These are phyloP conservation scores for Pedionomus torquatus DNA, from an alignment of 2,113 vertebrate species.

Conservation along the genomic window DNA sequence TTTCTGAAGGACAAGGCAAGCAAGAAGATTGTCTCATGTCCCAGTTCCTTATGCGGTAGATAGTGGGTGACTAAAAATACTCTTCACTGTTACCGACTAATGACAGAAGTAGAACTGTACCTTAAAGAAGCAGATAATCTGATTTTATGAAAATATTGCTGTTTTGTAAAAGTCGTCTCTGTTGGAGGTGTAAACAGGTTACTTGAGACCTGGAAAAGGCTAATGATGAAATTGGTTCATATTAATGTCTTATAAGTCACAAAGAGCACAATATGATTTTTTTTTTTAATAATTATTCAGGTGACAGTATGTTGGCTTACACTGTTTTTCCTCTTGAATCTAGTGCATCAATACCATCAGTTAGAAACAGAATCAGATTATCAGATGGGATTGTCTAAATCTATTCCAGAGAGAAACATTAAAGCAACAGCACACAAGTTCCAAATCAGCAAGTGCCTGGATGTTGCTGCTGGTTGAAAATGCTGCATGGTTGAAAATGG, in stretches of 20 bases:
- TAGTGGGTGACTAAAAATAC: constrained; percentile 14
- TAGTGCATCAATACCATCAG: background rate
- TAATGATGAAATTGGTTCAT: background rate
- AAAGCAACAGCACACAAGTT: background rate
- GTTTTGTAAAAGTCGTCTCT: background rate
- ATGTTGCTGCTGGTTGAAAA: background rate
- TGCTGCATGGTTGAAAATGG: background rate
- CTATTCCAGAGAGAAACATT: background rate
- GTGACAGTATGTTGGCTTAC: background rate
- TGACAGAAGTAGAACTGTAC: background rate
- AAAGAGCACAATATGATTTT: background rate
- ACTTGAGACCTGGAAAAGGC: background rate
- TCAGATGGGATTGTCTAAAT: background rate
- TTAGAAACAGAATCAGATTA: background rate
- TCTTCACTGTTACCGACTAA: background rate
- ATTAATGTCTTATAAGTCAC: background rate
- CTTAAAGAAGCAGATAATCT: background rate
- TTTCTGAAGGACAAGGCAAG: background rate
- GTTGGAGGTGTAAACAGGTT: background rate
- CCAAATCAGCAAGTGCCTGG: background rate
- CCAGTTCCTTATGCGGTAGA: constrained; percentile 4
- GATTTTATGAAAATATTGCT: background rate
- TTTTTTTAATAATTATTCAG: background rate
- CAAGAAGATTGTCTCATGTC: background rate
- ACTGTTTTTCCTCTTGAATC: background rate